phyloP scores from a whole-genome alignment of 1,140 invertebrate genomes.

The Ericerus pela region DNA sequence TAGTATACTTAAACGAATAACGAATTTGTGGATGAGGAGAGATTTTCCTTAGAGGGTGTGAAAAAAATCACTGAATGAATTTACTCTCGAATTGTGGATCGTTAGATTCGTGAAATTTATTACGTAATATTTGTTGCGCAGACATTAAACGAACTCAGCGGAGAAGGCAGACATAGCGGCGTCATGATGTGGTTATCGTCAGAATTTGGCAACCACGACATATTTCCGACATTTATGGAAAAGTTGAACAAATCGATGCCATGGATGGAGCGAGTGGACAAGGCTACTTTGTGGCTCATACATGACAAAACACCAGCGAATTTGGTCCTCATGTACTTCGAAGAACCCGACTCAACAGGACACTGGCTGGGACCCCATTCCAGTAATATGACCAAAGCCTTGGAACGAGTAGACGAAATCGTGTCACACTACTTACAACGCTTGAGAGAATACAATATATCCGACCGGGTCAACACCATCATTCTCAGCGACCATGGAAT shows the following conservation, averaged over 20 bases:
- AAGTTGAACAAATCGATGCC: constrained; percentile 35
- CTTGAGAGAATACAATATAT: constrained; percentile 34
- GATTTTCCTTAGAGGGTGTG: too few species aligned
- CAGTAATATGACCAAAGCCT: constrained; percentile 32
- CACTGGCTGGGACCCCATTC: constrained; percentile 37
- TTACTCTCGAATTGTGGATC: too few species aligned
- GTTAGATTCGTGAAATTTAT: too few species aligned
- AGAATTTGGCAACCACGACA: constrained; percentile 33
- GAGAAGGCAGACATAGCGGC: constrained; percentile 35
- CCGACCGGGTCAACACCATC: constrained; percentile 45
- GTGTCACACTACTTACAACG: constrained; percentile 38
- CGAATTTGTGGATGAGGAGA: too few species aligned
- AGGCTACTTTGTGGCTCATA: constrained; percentile 48
- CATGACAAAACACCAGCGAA: constrained; percentile 39
- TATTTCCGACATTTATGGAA: constrained; percentile 33
- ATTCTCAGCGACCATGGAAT: constrained; percentile 67
- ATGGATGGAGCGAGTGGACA: constrained; percentile 41
- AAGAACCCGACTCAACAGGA: constrained; percentile 49
- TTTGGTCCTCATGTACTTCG: constrained; percentile 52
- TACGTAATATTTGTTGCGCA: constrained; percentile 26
- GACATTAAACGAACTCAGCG: constrained; percentile 38
- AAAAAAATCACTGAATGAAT: too few species aligned
- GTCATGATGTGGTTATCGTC: constrained; percentile 47
- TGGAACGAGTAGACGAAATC: constrained; percentile 39
- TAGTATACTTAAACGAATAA: too few species aligned